phyloP scores from a whole-genome alignment of 1,140 invertebrate species.

The Aphis craccivora region DNA sequence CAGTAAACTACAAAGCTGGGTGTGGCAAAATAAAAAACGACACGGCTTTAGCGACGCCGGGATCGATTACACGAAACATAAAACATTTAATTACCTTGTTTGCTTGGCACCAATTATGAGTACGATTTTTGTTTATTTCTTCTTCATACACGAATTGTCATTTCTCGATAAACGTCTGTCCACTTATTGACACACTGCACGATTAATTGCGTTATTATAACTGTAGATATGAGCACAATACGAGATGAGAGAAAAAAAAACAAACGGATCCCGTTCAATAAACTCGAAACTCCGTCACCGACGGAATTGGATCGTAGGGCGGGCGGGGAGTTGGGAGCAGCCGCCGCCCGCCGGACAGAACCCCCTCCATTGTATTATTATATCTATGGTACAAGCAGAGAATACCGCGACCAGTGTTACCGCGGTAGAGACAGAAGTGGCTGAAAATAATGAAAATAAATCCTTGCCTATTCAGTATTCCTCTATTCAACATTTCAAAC shows the following conservation, averaged over 20 bases:
- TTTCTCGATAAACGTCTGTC: background rate
- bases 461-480: background rate
- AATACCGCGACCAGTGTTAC: conserved; percentile 11
- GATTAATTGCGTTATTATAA: background rate
- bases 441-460: background rate
- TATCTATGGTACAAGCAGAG: background rate
- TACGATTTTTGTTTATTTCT: background rate
- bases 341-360: background rate
- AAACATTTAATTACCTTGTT: conserved; percentile 26
- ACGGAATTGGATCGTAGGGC: conserved; percentile 11
- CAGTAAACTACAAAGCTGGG: background rate
- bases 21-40: conserved; percentile 27
- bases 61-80: background rate
- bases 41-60: background rate
- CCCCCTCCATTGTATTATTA: background rate
- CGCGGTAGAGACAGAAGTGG: background rate
- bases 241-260: background rate
- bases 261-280: conserved; percentile 40
- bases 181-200: background rate
- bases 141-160: conserved; percentile 19
- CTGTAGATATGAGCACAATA: background rate
- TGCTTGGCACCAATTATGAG: background rate
- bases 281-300: conserved; percentile 37
- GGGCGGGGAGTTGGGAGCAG: background rate
- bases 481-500: background rate